Base-by-base conservation (phyloP, 2,797 vertebrate species). In the Silurus lanzhouensis region DNA sequence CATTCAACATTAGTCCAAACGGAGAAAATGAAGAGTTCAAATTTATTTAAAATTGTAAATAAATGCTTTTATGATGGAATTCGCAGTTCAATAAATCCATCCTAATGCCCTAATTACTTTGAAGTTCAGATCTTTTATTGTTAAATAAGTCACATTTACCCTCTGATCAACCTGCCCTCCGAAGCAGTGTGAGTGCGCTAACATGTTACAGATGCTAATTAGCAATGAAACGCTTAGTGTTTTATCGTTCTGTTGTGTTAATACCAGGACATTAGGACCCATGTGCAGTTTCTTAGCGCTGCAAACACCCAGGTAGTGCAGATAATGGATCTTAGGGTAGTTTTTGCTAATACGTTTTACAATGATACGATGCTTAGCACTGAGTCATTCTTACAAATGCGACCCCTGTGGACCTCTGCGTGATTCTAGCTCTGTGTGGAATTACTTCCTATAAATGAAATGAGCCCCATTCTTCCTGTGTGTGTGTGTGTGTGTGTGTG, bases 401-500 rank as follows among this genome's bases (percentile, higher is more conserved):
- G 67, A 85, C 63, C 88, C 75, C 75, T 71, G 83, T 83, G 76
- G 66, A 77, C 70, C 74, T 15, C 67, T 78, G 60, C n/a, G 77
- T 88, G 83, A 89, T 61, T 85, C 57, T 31, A 38, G 58, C n/a
- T n/a, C 25, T 66, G 60, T 79, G 38, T 86, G 44, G 60, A 85
- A 84, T 86, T 82, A 83, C 67, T 80, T 85, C 55, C 71, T 87
- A 81, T 86, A 89, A 91, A 86, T 87, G 72, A 89, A 91, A 86
- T 87, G 72, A 89, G 82, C 80, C 60, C 64, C 72, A 78, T 84
- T 87, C 83, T 86, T 85, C 84, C 27, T 85, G 75, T 89, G 86
- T 79, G 57, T 85, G 6, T 83, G 61, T 60, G 70, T 52, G 44
- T 48, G 46, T 67, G 38, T 57, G 55, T 71, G 71, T 48, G 44